phyloP scores from a whole-genome alignment of 2,113 vertebrate species.

The Scomber colias region DNA sequence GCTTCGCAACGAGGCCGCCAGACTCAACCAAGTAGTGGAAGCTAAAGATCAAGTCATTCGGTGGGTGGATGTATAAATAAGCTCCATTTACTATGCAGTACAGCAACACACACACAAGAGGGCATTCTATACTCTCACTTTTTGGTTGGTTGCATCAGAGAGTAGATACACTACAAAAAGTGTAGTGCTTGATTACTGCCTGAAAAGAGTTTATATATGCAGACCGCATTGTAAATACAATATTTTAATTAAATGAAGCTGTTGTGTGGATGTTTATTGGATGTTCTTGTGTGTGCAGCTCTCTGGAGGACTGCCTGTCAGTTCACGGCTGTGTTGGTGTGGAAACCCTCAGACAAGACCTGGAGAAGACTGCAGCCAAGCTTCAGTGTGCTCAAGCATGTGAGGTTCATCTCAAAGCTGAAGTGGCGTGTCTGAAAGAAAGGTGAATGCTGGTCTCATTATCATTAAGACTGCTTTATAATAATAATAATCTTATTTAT shows the following conservation, averaged over 20 bases:
- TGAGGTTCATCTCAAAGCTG: constrained; percentile 87
- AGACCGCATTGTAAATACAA: too few species aligned
- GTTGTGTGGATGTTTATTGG: background rate
- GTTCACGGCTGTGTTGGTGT: constrained; percentile 70
- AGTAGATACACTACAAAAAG: too few species aligned
- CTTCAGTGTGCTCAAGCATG: constrained; percentile 84
- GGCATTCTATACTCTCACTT: constrained; percentile 1
- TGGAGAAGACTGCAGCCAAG: constrained; percentile 79
- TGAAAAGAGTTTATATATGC: too few species aligned
- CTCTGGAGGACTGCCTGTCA: constrained; percentile 83
- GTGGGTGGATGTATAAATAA: constrained; percentile 71
- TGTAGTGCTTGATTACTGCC: too few species aligned
- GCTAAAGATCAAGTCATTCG: constrained; percentile 86
- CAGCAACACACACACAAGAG: constrained; percentile 29
- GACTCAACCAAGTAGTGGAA: constrained; percentile 78
- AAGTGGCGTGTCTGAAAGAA: constrained; percentile 86
- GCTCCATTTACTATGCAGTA: constrained; percentile 16
- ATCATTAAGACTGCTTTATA: too few species aligned
- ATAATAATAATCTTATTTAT: too few species aligned
- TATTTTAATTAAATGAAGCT: background rate
- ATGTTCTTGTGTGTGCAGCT: constrained; percentile 71
- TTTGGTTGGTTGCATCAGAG: background rate
- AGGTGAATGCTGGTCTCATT: constrained; percentile 79
- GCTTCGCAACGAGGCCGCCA: constrained; percentile 82
- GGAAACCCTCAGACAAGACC: constrained; percentile 73